Evolutionary conservation across 1,140 invertebrate species (phyloP), one percentile per base, ranked within the genome.

Genomic region (Dufourea novaeangliae): DNA sequence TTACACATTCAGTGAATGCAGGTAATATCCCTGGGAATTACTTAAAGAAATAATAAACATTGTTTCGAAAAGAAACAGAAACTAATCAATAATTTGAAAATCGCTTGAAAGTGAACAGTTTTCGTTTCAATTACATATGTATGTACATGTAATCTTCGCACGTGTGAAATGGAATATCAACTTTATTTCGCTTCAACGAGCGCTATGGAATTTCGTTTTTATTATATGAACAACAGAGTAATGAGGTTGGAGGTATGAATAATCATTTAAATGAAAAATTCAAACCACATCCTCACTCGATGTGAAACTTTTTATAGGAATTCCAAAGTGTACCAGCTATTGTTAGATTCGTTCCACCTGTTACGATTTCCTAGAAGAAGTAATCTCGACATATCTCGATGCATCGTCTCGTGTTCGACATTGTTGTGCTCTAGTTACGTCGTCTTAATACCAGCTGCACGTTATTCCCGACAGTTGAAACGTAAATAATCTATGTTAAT

Each of bases 391-490:
- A 50, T 50, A 50, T 50, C n/a, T 50, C 46, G 46, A 50, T 17
- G n/a, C n/a, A n/a, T n/a, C n/a, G 46, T 50, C 46, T 50, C n/a
- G 46, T n/a, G 46, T n/a, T n/a, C n/a, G 46, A 50, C 46, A 50
- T 50, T 50, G 46, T n/a, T n/a, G 46, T 17, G 14, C 41, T 44
- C 41, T 44, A 14, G 12, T 44, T 44, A 44, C 12, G 12, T 4
- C 14, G 46, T 7, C 20, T n/a, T 50, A 3, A 7, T 17, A n/a
- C 10, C 20, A n/a, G 20, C 20, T 8, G 20, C 4, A n/a, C 46
- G 20, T 50, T n/a, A 1, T 17, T 50, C 46, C 20, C 20, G n/a
- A n/a, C 46, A 50, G 4, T 46, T n/a, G n/a, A n/a, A n/a, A 14
- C 41, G 17, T 0, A 17, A n/a, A 50, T 50, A 50, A 50, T 50